phyloP scores from a whole-genome alignment of 2,797 vertebrate genomes.

The Arctocebus calabarensis region DNA sequence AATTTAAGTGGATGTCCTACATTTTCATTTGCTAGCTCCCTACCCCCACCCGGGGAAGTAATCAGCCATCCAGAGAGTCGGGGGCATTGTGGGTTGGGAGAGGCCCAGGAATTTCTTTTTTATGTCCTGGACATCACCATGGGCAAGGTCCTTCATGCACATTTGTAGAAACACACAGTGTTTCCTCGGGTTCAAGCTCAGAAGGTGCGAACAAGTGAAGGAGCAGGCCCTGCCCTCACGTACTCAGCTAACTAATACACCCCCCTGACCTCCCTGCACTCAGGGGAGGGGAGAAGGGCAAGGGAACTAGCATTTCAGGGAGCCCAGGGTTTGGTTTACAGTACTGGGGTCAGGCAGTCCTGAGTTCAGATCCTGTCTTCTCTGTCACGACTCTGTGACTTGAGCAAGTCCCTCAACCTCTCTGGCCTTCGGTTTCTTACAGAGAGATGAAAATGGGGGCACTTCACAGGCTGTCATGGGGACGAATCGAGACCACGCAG shows the following conservation, averaged over 20 bases:
- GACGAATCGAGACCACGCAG: rapidly evolving
- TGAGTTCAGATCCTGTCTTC: not conserved
- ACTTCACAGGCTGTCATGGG: not conserved
- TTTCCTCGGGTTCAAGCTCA: not conserved
- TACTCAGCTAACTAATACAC: rapidly evolving
- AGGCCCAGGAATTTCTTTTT: not conserved
- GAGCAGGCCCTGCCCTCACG: not conserved
- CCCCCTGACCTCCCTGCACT: rapidly evolving
- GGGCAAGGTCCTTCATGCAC: not conserved
- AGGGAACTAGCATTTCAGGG: rapidly evolving
- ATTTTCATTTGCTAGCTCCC: not conserved
- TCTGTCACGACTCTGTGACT: not conserved
- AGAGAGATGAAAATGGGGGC: not conserved
- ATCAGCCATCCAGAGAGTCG: not conserved
- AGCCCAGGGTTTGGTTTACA: not conserved
- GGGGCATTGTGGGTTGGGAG: rapidly evolving
- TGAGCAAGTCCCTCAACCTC: not conserved
- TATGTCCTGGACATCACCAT: not conserved
- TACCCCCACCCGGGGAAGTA: not conserved
- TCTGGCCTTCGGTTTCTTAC: not conserved
- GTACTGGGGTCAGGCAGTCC: not conserved
- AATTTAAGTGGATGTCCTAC: not conserved
- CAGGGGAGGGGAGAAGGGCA: no score
- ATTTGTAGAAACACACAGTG: not conserved
- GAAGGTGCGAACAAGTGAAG: not conserved